A percentile compares a stretch with the other conserved stretches of the same genome.
Evolutionary conservation across 2,113 vertebrate genomes (phyloP).

Genomic region (Bostrychus sinensis): DNA sequence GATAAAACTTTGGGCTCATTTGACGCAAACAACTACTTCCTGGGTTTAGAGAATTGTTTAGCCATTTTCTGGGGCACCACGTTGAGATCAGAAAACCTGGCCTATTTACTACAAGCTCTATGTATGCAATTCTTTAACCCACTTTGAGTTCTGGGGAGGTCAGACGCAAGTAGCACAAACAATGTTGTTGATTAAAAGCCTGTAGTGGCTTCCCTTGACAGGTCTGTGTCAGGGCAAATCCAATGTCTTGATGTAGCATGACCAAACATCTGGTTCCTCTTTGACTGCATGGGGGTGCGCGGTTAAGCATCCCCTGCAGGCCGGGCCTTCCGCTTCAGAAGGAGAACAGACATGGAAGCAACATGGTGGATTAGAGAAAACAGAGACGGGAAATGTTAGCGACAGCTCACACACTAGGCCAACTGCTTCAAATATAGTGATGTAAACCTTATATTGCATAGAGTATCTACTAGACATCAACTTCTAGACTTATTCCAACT

Average conservation of each 20-base stretch:
- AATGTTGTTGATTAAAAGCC: slow-evolving; percentile 45
- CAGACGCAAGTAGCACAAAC: slow-evolving; percentile 19
- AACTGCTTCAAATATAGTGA: background rate
- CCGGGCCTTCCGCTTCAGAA: slow-evolving; percentile 48
- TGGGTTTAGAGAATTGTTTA: slow-evolving; percentile 18
- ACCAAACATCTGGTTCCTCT: slow-evolving; percentile 81
- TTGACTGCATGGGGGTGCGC: slow-evolving; percentile 61
- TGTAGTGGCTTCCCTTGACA: slow-evolving; percentile 26
- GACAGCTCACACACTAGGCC: background rate
- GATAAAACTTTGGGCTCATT: slow-evolving; percentile 19
- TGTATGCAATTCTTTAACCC: background rate
- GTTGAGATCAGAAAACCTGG: slow-evolving; percentile 30
- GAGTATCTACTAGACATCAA: background rate
- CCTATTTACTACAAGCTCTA: background rate
- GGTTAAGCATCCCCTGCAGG: slow-evolving; percentile 68
- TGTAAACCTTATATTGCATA: background rate
- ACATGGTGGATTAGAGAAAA: slow-evolving; percentile 36
- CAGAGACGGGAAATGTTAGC: slow-evolving; percentile 7
- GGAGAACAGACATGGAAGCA: slow-evolving; percentile 28
- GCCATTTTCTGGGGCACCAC: slow-evolving; percentile 3
- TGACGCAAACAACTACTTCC: slow-evolving; percentile 54
- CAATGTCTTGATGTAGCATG: slow-evolving; percentile 55
- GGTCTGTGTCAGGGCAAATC: slow-evolving; percentile 31
- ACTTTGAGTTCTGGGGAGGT: background rate
- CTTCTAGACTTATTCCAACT: background rate